Conservation (phyloP, 2,797 vertebrate genomes). For the Malurus splendens region DNA sequence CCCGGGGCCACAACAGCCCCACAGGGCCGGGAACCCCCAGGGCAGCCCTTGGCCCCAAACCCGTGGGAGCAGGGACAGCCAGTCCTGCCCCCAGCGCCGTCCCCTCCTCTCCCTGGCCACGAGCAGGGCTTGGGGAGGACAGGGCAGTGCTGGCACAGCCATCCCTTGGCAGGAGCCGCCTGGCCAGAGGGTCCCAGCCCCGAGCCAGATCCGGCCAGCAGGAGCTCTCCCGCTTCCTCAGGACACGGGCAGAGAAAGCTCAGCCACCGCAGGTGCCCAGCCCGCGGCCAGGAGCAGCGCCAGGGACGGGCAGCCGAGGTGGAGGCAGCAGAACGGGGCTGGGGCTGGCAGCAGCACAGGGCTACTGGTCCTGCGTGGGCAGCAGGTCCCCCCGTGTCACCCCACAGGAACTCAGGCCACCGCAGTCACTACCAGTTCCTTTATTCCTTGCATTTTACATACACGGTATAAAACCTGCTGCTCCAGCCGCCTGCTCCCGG, state of each 20-base stretch:
- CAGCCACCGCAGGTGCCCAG: not conserved
- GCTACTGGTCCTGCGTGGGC: fast-evolving
- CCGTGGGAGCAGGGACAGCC: not conserved
- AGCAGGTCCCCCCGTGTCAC: fast-evolving
- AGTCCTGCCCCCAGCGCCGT: not conserved
- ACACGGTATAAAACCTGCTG: conserved; percentile 11
- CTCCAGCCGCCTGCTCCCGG: not conserved
- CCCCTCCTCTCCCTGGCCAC: not conserved
- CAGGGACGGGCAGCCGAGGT: not conserved
- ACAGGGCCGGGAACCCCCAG: not conserved
- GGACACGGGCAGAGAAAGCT: not conserved
- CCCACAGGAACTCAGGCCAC: not conserved
- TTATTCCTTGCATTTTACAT: conserved; percentile 53
- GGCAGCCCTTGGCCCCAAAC: not conserved
- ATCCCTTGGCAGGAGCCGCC: not conserved
- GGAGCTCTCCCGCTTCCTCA: not conserved
- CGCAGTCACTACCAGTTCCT: conserved; percentile 18
- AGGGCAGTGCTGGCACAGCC: not conserved
- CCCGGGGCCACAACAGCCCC: not conserved
- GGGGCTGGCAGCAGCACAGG: fast-evolving
- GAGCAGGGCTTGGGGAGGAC: not conserved
- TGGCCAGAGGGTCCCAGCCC: conserved; percentile 15
- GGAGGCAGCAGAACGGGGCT: not conserved
- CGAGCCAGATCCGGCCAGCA: conserved; percentile 47
- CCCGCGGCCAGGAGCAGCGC: fast-evolving